Conservation (phyloP, 2,888 invertebrate species). For the Apotomis capreana region DNA sequence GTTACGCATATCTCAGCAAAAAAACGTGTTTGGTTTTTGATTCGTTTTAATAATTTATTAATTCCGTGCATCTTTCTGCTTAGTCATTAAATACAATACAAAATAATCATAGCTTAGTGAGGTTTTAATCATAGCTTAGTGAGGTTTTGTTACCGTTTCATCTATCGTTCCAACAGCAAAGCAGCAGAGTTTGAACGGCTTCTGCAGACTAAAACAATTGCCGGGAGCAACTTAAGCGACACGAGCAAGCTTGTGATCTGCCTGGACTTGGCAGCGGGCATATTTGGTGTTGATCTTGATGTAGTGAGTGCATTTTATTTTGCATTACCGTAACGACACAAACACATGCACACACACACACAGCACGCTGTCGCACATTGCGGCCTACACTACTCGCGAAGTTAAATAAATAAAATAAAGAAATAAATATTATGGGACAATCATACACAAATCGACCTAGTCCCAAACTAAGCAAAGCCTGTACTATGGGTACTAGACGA, state of each 20-base stretch:
- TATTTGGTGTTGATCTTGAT: conserved; percentile 81
- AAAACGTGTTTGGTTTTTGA: background rate
- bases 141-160: background rate
- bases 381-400: too few relatives aligned
- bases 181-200: conserved; percentile 80
- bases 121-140: too few relatives aligned
- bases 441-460: too few relatives aligned
- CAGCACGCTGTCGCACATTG: too few relatives aligned
- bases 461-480: too few relatives aligned
- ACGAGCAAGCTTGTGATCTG: conserved; percentile 85
- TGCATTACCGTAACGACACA: background rate
- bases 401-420: too few relatives aligned
- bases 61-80: background rate
- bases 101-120: too few relatives aligned
- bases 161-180: conserved; percentile 68
- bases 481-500: too few relatives aligned
- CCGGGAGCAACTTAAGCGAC: conserved; percentile 79
- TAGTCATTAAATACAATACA: background rate
- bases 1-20: background rate
- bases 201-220: conserved; percentile 72
- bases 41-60: background rate
- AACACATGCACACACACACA: background rate
- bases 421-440: too few relatives aligned
- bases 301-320: conserved; percentile 60
- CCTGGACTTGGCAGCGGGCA: conserved; percentile 82